Conservation (phyloP, 2,888 invertebrate species). For the Azorinus chamasolen region DNA sequence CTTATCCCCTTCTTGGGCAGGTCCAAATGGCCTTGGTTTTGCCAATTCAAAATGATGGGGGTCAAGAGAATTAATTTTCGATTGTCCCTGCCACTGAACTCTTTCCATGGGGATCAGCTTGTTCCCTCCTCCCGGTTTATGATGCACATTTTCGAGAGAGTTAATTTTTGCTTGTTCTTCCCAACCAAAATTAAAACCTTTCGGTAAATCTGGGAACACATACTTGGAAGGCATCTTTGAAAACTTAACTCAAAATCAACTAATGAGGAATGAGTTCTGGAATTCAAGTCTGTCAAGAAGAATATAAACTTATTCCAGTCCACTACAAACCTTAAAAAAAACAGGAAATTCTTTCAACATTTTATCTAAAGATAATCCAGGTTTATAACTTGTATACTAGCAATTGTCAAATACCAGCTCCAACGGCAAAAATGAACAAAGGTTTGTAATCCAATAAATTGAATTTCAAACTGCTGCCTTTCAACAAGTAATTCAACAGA, state of each 20-base stretch:
- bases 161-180: constrained; percentile 64
- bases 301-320: no score
- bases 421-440: no score
- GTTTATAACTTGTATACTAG: no score
- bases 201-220: constrained; percentile 47
- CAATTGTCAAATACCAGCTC: no score
- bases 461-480: no score
- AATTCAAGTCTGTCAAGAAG: no score
- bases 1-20: constrained; percentile 45
- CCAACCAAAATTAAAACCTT: constrained; percentile 44
- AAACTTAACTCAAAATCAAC: not conserved
- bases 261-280: no score
- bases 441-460: no score
- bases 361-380: no score
- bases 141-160: constrained; percentile 71
- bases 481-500: no score
- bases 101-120: constrained; percentile 59
- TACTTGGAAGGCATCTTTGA: constrained; percentile 20
- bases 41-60: constrained; percentile 56
- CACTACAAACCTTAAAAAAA: no score
- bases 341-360: no score
- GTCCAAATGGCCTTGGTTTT: constrained; percentile 48
- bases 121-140: constrained; percentile 71
- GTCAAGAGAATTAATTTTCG: constrained; percentile 72
- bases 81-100: constrained; percentile 67